These are phyloP conservation scores for Hydrotaea cyrtoneurina DNA, from an alignment of 2,888 invertebrate species.

Conservation along the genomic window DNA sequence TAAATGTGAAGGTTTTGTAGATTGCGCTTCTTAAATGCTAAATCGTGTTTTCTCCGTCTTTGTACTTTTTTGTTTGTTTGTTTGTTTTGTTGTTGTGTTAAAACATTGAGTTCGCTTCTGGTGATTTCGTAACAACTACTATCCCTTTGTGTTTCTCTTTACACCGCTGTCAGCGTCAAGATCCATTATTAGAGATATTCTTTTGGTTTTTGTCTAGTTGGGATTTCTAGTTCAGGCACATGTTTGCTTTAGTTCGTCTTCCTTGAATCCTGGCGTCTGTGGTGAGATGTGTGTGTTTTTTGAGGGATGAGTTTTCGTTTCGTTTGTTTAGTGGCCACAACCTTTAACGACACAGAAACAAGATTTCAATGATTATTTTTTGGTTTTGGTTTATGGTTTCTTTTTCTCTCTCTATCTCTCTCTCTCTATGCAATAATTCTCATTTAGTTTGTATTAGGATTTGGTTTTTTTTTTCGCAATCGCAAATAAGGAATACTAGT, in stretches of 20 bases:
- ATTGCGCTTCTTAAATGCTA: conserved; percentile 48
- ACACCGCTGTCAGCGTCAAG: conserved; percentile 25
- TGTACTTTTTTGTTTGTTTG: conserved; percentile 10
- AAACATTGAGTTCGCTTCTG: no score
- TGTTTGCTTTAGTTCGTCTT: conserved; percentile 56
- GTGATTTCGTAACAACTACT: background rate
- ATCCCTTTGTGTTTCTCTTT: conserved; percentile 6
- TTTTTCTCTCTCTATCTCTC: conserved; percentile 62
- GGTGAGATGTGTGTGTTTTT: conserved; percentile 19
- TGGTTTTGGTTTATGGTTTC: conserved; percentile 55
- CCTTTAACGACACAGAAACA: conserved; percentile 84
- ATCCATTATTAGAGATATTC: conserved; percentile 26
- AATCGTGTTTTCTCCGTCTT: conserved; percentile 19
- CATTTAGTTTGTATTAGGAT: conserved; percentile 38
- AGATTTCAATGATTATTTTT: conserved; percentile 80
- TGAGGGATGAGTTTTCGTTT: conserved; percentile 63
- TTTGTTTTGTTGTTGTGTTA: no score
- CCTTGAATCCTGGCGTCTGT: conserved; percentile 15
- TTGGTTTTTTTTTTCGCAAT: conserved; percentile 34
- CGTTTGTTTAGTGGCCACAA: conserved; percentile 80
- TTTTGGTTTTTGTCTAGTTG: conserved; percentile 27
- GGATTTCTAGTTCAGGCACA: conserved; percentile 65
- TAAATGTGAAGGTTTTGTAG: conserved; percentile 28
- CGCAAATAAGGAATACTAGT: conserved; percentile 58
- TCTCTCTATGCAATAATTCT: conserved; percentile 55